These are phyloP conservation scores for Seladonia tumulorum DNA, from an alignment of 2,888 invertebrate genomes.

Conservation along the genomic window DNA sequence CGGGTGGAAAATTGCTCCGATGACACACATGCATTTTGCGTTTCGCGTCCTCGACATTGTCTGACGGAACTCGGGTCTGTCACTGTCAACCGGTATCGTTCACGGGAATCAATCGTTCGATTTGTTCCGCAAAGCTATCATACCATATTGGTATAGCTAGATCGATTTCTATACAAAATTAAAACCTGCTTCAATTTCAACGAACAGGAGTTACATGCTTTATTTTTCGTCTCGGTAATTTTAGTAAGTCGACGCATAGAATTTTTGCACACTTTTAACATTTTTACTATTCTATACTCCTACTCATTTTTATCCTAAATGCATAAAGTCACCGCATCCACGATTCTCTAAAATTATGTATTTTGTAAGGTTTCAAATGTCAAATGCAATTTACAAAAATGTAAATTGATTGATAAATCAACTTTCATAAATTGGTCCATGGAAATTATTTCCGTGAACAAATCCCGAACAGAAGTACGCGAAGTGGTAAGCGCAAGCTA, in stretches of 20 bases:
- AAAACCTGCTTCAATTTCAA: neutral
- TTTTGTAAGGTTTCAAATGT: neutral
- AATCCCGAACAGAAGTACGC: neutral
- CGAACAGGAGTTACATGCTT: neutral
- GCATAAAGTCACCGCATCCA: too few relatives aligned
- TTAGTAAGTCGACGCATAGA: too few relatives aligned
- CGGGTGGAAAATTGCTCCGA: conserved; percentile 50
- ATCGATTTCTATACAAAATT: neutral
- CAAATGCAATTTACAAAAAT: neutral
- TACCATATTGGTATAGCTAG: neutral
- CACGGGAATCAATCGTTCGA: neutral
- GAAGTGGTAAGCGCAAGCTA: neutral
- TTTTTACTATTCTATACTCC: too few relatives aligned
- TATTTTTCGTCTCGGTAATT: neutral
- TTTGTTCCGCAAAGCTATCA: neutral
- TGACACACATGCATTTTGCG: conserved; percentile 10
- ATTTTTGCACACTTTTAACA: too few relatives aligned
- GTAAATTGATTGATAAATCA: neutral
- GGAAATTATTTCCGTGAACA: neutral
- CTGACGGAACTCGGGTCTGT: neutral
- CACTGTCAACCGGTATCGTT: neutral
- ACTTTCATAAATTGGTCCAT: neutral
- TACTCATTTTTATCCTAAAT: too few relatives aligned
- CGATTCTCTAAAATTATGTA: too few relatives aligned
- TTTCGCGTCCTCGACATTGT: neutral